These are phyloP conservation scores for Rhabdophis nuchalis DNA, from an alignment of 2,797 vertebrate genomes.

Conservation along the genomic window DNA sequence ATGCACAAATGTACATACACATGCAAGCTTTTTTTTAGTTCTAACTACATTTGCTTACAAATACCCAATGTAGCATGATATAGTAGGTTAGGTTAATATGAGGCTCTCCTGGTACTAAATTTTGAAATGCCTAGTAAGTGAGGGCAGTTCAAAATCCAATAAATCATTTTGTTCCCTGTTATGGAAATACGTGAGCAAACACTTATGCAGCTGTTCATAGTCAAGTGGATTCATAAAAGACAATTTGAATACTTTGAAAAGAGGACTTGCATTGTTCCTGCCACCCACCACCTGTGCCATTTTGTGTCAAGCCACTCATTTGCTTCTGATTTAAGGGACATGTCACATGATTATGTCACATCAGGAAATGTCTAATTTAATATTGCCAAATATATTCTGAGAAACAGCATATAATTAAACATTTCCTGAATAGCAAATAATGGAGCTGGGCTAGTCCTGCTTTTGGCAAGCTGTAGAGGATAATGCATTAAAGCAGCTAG, in stretches of 20 bases:
- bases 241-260: background rate
- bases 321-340: background rate
- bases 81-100: background rate
- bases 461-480: background rate
- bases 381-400: background rate
- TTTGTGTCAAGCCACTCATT: constrained; percentile 2
- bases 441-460: background rate
- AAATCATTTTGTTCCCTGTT: constrained; percentile 28
- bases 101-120: constrained; percentile 2
- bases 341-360: background rate
- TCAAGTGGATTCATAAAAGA: constrained; percentile 7
- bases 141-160: constrained; percentile 23
- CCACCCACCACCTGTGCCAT: background rate
- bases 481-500: background rate
- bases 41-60: background rate
- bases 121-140: constrained; percentile 25
- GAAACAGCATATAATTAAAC: background rate
- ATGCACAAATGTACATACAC: background rate
- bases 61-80: background rate
- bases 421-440: background rate
- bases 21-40: background rate
- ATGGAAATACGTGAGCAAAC: constrained; percentile 30
- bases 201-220: constrained; percentile 33
- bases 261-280: background rate
- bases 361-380: background rate